Evolutionary conservation across 2,797 vertebrate species (phyloP).

Genomic region (Coregonus sp.): DNA sequence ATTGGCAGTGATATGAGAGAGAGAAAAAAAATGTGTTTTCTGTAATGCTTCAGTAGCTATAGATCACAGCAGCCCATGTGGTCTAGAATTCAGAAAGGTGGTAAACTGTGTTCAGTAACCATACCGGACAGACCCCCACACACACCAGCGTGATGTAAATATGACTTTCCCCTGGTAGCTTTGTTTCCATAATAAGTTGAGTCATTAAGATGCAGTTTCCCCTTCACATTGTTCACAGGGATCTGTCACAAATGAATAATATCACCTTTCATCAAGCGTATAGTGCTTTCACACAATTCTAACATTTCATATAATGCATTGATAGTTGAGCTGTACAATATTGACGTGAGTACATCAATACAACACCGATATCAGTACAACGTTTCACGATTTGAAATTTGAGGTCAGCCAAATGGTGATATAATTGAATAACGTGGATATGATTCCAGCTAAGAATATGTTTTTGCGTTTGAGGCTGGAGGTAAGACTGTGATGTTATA

Average conservation of each 20-base stretch:
- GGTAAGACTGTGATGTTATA: neutral
- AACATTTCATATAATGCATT: neutral
- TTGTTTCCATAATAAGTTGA: constrained; percentile 67
- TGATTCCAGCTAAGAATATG: neutral
- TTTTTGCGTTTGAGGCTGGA: neutral
- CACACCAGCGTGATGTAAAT: neutral
- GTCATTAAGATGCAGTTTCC: constrained; percentile 69
- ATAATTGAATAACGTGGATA: neutral
- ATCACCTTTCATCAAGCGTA: constrained; percentile 41
- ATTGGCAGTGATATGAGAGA: too few relatives aligned
- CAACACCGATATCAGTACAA: neutral
- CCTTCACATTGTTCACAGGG: constrained; percentile 68
- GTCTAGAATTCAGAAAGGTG: constrained; percentile 29
- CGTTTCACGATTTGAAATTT: too few relatives aligned
- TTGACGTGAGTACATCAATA: constrained; percentile 19
- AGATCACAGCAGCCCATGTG: constrained; percentile 44
- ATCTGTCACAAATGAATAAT: constrained; percentile 61
- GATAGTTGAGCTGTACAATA: constrained; percentile 2
- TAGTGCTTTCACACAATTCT: neutral
- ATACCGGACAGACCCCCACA: neutral
- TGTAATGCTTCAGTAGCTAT: constrained; percentile 52
- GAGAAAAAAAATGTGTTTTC: neutral
- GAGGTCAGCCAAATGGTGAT: too few relatives aligned
- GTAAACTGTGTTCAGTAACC: constrained; percentile 22
- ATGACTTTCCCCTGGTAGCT: constrained; percentile 27